These are phyloP conservation scores for Drosophila crucigera DNA, from an alignment of 2,888 invertebrate species.

Conservation along the genomic window DNA sequence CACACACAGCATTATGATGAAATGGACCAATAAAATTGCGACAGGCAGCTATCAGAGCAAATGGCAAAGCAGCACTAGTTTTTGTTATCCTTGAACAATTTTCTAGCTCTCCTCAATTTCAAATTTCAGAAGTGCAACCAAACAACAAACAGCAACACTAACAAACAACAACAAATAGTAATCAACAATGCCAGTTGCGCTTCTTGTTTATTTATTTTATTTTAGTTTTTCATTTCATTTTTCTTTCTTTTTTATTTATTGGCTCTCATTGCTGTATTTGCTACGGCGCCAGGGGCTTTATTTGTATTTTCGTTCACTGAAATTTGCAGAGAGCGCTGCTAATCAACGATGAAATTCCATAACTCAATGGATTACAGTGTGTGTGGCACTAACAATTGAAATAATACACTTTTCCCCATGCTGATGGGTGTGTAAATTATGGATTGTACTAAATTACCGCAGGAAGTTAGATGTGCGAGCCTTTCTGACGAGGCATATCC, in stretches of 20 bases:
- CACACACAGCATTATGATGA: constrained; percentile 13
- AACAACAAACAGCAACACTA: constrained; percentile 16
- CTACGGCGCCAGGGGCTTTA: constrained; percentile 30
- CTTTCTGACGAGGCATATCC: background rate
- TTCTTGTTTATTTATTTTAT: constrained; percentile 39
- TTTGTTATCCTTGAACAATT: constrained; percentile 55
- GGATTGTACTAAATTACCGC: constrained; percentile 19
- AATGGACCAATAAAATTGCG: constrained; percentile 33
- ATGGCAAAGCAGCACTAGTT: constrained; percentile 25
- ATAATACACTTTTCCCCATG: constrained; percentile 28
- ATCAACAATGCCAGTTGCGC: constrained; percentile 10
- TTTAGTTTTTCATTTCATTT: background rate
- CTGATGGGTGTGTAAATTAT: constrained; percentile 26
- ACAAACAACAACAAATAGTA: constrained; percentile 15
- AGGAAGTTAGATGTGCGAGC: background rate
- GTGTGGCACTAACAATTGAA: constrained; percentile 37
- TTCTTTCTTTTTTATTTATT: background rate
- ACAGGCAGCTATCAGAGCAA: constrained; percentile 28
- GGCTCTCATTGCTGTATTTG: constrained; percentile 56
- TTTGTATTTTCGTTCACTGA: constrained; percentile 23
- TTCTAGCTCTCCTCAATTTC: constrained; percentile 52
- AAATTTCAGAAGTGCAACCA: constrained; percentile 53
- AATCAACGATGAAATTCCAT: constrained; percentile 66
- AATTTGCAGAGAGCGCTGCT: constrained; percentile 53
- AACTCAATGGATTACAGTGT: constrained; percentile 2